Percentiles rank a stretch among this genome's conserved stretches.
These are phyloP conservation scores for Pseudorectes ferrugineus DNA, from an alignment of 2,113 vertebrate genomes.

Conservation along the genomic window DNA sequence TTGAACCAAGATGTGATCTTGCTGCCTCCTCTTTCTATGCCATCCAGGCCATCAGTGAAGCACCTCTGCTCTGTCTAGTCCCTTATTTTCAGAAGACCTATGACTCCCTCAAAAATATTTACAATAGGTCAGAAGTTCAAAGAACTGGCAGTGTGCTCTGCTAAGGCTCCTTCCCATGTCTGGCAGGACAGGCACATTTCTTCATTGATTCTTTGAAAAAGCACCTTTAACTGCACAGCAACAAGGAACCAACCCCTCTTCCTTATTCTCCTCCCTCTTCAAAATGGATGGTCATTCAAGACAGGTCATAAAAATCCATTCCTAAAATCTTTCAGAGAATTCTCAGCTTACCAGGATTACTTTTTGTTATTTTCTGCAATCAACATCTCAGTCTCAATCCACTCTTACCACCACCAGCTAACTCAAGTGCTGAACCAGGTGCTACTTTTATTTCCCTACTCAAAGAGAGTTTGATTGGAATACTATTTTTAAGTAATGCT, in stretches of 20 bases:
- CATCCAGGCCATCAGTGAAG: fast-evolving
- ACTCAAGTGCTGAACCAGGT: not conserved
- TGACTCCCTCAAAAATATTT: too few species aligned
- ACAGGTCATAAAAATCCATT: not conserved
- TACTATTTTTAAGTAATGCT: not conserved
- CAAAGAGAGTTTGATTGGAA: not conserved
- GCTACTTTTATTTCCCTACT: not conserved
- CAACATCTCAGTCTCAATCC: not conserved
- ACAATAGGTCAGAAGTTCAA: not conserved
- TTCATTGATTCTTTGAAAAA: not conserved
- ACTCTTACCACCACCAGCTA: not conserved
- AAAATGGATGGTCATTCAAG: not conserved
- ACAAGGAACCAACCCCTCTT: not conserved
- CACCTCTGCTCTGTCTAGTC: not conserved
- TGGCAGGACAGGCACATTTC: not conserved
- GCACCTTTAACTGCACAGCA: not conserved
- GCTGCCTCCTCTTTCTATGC: not conserved
- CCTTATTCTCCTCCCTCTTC: not conserved
- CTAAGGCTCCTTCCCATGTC: not conserved
- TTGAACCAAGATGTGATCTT: not conserved
- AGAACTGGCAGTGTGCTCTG: fast-evolving
- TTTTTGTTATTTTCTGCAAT: not conserved
- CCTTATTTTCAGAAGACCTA: not conserved
- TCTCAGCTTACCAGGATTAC: not conserved
- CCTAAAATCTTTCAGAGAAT: not conserved